Percentiles rank a stretch among this genome's conserved stretches.
Evolutionary conservation across 2,113 vertebrate genomes (phyloP).

Genomic region (Nesogale talazaci): DNA sequence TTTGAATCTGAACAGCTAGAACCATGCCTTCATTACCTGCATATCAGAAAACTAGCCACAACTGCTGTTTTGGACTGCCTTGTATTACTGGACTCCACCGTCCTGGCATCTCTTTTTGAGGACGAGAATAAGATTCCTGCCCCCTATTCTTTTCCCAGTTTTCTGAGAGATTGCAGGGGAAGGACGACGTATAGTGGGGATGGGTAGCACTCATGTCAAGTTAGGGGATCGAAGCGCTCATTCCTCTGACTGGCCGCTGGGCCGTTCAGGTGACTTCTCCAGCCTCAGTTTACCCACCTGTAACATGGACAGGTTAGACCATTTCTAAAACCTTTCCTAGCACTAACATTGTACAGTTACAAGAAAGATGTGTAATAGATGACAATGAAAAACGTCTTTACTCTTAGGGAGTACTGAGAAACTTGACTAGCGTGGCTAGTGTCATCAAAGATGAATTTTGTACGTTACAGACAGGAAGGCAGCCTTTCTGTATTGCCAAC

Average conservation of each 20-base stretch:
- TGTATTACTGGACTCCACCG: not conserved
- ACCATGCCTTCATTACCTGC: not conserved
- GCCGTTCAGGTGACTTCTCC: not conserved
- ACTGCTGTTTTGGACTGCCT: not conserved
- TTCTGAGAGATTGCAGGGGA: constrained; percentile 12
- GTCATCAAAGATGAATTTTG: constrained; percentile 18
- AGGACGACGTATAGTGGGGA: not conserved
- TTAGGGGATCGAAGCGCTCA: constrained; percentile 23
- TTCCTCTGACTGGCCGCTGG: not conserved
- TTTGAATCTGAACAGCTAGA: not conserved
- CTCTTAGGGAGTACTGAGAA: not conserved
- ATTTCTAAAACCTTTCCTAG: constrained; percentile 33
- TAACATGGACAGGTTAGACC: not conserved
- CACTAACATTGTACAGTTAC: constrained; percentile 17
- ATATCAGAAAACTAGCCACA: not conserved
- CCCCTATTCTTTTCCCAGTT: not conserved
- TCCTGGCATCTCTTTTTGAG: constrained; percentile 34
- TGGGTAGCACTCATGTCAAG: not conserved
- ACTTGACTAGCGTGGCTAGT: not conserved
- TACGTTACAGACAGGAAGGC: not conserved
- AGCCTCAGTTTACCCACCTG: constrained; percentile 17
- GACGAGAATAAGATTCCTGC: not conserved
- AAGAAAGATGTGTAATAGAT: not conserved
- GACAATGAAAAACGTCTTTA: not conserved
- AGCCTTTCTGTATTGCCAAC: constrained; percentile 40